Percentiles rank a stretch among this genome's conserved stretches.
Conservation (phyloP, 2,113 vertebrate genomes). For the Larimichthys polyactis region DNA sequence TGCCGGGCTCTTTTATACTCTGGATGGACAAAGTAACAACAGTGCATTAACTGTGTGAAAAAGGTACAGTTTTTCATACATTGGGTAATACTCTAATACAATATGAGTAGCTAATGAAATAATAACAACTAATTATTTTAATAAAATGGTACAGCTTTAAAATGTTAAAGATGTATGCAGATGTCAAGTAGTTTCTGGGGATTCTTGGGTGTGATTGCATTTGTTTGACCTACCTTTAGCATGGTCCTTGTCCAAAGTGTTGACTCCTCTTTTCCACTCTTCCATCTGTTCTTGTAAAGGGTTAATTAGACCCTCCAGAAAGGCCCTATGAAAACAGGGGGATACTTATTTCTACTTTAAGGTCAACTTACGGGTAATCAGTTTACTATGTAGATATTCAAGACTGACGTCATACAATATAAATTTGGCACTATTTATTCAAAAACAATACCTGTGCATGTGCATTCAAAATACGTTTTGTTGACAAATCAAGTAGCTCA, state of each 20-base stretch:
- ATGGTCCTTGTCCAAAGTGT: slow-evolving; percentile 96
- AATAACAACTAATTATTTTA: no score
- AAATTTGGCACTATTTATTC: neutral
- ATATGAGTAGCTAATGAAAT: neutral
- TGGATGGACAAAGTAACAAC: slow-evolving; percentile 67
- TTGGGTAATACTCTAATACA: neutral
- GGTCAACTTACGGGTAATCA: neutral
- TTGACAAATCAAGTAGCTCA: neutral
- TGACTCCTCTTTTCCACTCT: slow-evolving; percentile 96
- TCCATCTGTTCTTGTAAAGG: slow-evolving; percentile 97
- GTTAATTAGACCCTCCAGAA: slow-evolving; percentile 95
- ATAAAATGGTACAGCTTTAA: neutral
- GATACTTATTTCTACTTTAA: slow-evolving; percentile 14
- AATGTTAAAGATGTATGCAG: neutral
- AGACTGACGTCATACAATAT: neutral
- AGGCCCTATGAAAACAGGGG: slow-evolving; percentile 81
- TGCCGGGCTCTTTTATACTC: slow-evolving; percentile 96
- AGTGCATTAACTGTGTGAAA: slow-evolving; percentile 4
- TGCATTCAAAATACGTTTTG: neutral
- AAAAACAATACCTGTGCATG: neutral
- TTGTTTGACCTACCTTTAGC: slow-evolving; percentile 88
- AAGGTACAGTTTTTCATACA: neutral
- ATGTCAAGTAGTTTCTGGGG: neutral
- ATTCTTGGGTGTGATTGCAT: neutral
- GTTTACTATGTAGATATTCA: neutral